Conservation (phyloP, 2,113 vertebrate genomes). For the Chauna torquata region DNA sequence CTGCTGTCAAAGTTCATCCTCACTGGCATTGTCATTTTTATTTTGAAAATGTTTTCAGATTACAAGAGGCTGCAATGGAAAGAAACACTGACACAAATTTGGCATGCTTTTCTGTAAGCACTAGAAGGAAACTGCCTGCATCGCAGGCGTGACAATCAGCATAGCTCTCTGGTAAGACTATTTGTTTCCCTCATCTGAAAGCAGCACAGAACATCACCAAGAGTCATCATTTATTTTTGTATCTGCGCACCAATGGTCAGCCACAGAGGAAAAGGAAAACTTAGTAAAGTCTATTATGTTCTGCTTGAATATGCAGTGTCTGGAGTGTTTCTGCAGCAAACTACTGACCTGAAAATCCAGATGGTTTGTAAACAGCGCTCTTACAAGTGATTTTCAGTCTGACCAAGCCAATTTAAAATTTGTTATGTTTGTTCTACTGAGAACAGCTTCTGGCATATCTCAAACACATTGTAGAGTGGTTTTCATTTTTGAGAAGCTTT, state of each 20-base stretch:
- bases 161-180: neutral
- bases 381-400: neutral
- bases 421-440: neutral
- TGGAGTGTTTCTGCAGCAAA: neutral
- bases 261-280: neutral
- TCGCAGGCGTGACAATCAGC: neutral
- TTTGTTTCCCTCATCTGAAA: neutral
- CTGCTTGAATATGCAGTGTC: neutral
- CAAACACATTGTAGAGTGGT: neutral
- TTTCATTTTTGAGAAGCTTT: slow-evolving; percentile 6
- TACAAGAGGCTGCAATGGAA: neutral
- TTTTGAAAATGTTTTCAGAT: slow-evolving; percentile 46
- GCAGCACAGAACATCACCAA: neutral
- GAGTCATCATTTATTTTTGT: neutral
- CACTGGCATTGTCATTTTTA: slow-evolving; percentile 49
- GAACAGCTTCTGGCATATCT: neutral
- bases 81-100: slow-evolving; percentile 9
- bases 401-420: neutral
- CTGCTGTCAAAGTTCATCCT: slow-evolving; percentile 51
- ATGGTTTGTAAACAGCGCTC: neutral
- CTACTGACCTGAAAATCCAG: neutral
- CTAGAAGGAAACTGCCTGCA: slow-evolving; percentile 23
- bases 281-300: neutral
- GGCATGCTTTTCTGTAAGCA: neutral
- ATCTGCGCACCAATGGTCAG: neutral